Evolutionary conservation across 2,797 vertebrate species (phyloP), one percentile per base, ranked within the genome.

Genomic region (Pangasius djambal): DNA sequence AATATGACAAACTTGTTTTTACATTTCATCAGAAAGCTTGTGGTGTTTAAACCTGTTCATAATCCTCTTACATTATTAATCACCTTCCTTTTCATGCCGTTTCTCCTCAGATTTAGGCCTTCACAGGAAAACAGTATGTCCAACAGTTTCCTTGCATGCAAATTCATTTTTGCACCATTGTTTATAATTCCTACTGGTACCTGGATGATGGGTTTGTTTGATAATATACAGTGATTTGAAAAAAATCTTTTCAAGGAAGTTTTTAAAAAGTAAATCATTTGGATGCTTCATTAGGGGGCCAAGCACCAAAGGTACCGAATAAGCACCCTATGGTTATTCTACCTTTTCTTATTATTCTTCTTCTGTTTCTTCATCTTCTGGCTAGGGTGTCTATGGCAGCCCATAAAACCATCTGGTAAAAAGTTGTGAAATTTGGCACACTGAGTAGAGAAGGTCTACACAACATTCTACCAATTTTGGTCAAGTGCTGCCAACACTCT

Each of bases 31-130:
- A 70, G 83, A 52, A 70, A 31, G 65, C 28, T 69, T 44, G 18
- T 48, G 40, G 57, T 86, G 12, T 13, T 48, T 86, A 59, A 85
- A 44, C 86, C 69, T 75, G 18, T n/a, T 65, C 16, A 63, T 77
- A 59, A 87, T 88, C 78, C 69, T 48, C 59, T 75, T 92, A 50
- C 40, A 86, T 92, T 89, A 89, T 89, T 89, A 79, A 91, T 85
- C 55, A 74, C 79, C 55, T 59, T 59, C 20, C n/a, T 34, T 59
- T 82, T 59, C 55, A 59, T 59, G n/a, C 55, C 10, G 2, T 20
- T 83, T 63, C 22, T 48, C 37, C 40, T 83, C 25, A 15, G 52
- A 55, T 59, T 82, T 44, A 44, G 9, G 48, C 44, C 5, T 75
- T 25, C 8, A 75, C 22, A 28, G 20, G 22, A 44, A 74, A 74